Percentiles rank a stretch among this genome's conserved stretches.
Evolutionary conservation across 2,888 invertebrate species (phyloP).

Genomic region (Metellina segmentata): DNA sequence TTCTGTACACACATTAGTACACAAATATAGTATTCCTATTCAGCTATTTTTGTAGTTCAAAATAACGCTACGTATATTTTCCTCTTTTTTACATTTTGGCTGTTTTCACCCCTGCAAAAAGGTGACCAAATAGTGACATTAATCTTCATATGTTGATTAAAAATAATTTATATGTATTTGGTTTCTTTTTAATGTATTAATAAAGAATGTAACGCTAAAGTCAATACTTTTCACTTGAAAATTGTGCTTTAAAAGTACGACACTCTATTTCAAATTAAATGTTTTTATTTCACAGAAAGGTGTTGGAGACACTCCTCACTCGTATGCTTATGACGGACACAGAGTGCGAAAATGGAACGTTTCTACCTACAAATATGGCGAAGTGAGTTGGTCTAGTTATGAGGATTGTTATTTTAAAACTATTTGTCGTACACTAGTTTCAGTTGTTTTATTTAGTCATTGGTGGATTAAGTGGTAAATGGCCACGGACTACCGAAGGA

Average conservation of each 20-base stretch:
- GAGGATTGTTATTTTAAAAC: too few species aligned
- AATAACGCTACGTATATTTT: too few species aligned
- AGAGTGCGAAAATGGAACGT: constrained; percentile 88
- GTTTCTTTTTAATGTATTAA: neutral
- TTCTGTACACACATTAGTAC: too few species aligned
- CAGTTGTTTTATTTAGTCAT: too few species aligned
- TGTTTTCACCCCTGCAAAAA: too few species aligned
- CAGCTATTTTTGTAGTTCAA: too few species aligned
- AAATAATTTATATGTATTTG: neutral
- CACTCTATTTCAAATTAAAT: neutral
- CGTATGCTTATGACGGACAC: constrained; percentile 90
- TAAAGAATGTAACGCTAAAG: neutral
- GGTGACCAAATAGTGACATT: too few species aligned
- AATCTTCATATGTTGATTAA: neutral
- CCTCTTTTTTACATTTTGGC: too few species aligned
- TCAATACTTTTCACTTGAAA: neutral
- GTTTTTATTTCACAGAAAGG: constrained; percentile 80
- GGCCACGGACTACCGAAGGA: too few species aligned
- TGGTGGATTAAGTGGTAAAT: too few species aligned
- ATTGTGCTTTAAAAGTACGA: neutral
- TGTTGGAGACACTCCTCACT: constrained; percentile 87
- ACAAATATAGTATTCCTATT: too few species aligned
- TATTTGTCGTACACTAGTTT: too few species aligned
- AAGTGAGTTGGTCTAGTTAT: constrained; percentile 57
- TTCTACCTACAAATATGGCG: constrained; percentile 87